Evolutionary conservation across 53 echinoderm and acorn worm genomes (phyloP).

Genomic region (Echinometra lucunter): DNA sequence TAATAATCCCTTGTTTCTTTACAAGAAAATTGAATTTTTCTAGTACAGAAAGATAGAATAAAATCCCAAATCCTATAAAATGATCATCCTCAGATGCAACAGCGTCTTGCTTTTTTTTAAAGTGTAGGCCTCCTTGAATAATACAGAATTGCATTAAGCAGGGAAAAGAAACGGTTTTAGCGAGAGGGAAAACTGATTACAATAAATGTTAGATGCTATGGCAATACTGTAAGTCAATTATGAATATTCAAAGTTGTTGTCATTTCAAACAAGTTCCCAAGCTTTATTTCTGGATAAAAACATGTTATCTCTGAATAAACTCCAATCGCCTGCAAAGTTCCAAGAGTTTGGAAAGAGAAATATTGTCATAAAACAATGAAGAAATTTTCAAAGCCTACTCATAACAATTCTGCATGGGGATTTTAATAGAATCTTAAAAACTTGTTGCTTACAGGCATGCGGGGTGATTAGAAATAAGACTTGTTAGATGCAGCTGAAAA

Average conservation of each 20-base stretch:
- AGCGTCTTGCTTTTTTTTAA: background rate
- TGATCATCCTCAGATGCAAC: background rate
- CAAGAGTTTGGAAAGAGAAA: slow-evolving; percentile 39
- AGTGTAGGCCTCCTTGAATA: background rate
- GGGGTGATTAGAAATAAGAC: slow-evolving; percentile 60
- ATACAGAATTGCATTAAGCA: slow-evolving; percentile 3
- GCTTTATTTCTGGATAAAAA: slow-evolving; percentile 11
- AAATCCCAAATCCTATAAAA: background rate
- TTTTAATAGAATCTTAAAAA: slow-evolving; percentile 16
- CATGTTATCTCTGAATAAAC: slow-evolving; percentile 19
- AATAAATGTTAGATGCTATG: slow-evolving; percentile 20
- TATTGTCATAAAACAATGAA: slow-evolving; percentile 40
- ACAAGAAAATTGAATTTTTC: background rate
- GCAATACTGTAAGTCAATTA: slow-evolving; percentile 35
- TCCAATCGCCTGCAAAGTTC: background rate
- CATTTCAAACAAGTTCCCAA: background rate
- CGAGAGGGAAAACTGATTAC: slow-evolving; percentile 6
- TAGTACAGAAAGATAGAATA: background rate
- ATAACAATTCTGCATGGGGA: background rate
- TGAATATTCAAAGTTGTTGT: slow-evolving; percentile 1
- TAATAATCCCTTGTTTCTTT: background rate
- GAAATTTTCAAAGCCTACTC: slow-evolving; percentile 3
- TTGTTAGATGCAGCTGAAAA: slow-evolving; percentile 70
- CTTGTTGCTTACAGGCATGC: slow-evolving; percentile 65
- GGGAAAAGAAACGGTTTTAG: slow-evolving; percentile 11